Evolutionary conservation across 2,113 vertebrate genomes (phyloP), one percentile per base, ranked within the genome.

Genomic region (Calcarius ornatus): DNA sequence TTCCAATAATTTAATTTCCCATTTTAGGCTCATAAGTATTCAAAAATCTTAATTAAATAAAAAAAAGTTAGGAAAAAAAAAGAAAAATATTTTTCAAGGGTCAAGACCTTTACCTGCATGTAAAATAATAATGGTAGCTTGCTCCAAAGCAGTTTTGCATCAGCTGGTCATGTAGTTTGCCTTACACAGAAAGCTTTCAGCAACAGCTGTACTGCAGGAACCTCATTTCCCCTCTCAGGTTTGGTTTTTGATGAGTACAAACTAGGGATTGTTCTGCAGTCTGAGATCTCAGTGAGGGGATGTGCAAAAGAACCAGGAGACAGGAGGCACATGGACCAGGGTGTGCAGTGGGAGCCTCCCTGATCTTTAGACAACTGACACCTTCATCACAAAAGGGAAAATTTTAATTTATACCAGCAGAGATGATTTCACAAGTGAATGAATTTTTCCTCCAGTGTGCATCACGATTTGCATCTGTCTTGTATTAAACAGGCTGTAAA

Each of bases 271-370:
- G 43, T 37, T 51, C n/a, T n/a, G 18, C 71, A 81, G 17, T 21
- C 9, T 0, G 2, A 19, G 50, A 35, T 85, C 51, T 66, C 8
- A 0, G 23, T 53, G 31, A 37, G 59, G 16, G 15, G 31, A 35
- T 31, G 24, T 53, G 60, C 59, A 66, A 12, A 81, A 65, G 54
- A 65, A 28, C 4, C 20, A 35, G 51, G 40, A 84, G 33, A 15
- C 4, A 17, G 1, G 15, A 76, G 63, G 57, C 40, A n/a, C 7
- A 0, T 0, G 22, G 27, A 12, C 5, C 9, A 35, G 17, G 17
- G 10, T 47, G 48, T 42, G 64, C 53, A 61, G 33, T 9, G 35
- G 69, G 47, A 71, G 10, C 22, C 23, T 56, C 25, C 40, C 22
- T 71, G 22, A 7, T 37, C 31, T 40, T 68, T 35, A 22, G 50